Evolutionary conservation across 2,113 vertebrate genomes (phyloP), one percentile per base, ranked within the genome.

Genomic region (Microcebus murinus): DNA sequence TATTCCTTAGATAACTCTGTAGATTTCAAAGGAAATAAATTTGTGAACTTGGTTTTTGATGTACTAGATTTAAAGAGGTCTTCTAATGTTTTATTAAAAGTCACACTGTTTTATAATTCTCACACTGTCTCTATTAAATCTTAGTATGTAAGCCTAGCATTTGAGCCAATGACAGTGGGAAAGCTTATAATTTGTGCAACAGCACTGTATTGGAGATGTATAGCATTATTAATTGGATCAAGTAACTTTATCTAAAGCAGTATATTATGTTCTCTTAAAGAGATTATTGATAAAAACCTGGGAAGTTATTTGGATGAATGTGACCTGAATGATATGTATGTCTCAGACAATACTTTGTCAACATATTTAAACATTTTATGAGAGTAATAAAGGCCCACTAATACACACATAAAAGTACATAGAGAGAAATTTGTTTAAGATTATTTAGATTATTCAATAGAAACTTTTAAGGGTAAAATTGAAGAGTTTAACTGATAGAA

Each of bases 11-110:
- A 67, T 82, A 86, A 61, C 0, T 57, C 77, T 76, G 18, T 63
- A 55, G 42, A 92, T 95, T 90, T 96, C 52, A 83, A 95, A 86
- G 86, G 42, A 93, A 94, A 91, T 67, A 63, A 4, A 79, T 59
- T 63, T 68, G 87, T 63, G 36, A 92, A 92, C 63, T 82, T 87
- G 27, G 42, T 77, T 31, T 92, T 84, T 90, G 84, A 96, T 90
- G 10, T 11, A 14, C 8, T 86, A 52, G 34, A 73, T 86, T 65
- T 84, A 80, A 87, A 82, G 23, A 86, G 29, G 14, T 5, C 11
- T 84, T 95, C 4, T 59, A 90, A 80, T 76, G n/a, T 80, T 94
- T 94, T 50, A 83, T 91, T 74, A 80, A 90, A 92, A 80, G 79
- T 39, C 94, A 73, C 4, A 70, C 39, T 70, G n/a, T 77, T 86